Percentiles rank a stretch among this genome's conserved stretches.
These are phyloP conservation scores for Eupleurogrammus muticus DNA, from an alignment of 2,797 vertebrate genomes.

Conservation along the genomic window DNA sequence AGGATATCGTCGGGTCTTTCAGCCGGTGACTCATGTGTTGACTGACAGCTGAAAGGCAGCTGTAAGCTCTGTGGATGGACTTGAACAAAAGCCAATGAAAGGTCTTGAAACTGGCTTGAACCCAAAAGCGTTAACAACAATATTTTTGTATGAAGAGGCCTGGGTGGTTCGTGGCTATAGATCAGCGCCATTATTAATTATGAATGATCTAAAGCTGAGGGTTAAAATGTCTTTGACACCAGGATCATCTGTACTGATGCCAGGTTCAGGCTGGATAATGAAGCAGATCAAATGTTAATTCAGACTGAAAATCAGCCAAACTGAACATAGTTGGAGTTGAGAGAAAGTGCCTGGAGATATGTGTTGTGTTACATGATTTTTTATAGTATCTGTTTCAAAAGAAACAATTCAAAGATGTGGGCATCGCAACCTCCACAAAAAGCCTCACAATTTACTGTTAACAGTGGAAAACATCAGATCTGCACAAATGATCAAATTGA, in stretches of 20 bases:
- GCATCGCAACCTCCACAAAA: conserved; percentile 10
- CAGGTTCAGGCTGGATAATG: conserved; percentile 15
- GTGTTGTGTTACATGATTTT: conserved; percentile 6
- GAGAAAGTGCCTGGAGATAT: conserved; percentile 24
- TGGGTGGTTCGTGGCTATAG: not conserved
- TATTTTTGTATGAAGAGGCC: not conserved
- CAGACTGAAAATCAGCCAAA: conserved; percentile 20
- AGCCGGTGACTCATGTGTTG: conserved; percentile 33
- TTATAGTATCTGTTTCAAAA: conserved; percentile 47
- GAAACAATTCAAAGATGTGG: conserved; percentile 36
- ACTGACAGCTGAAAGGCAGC: conserved; percentile 12
- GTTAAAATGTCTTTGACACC: conserved; percentile 3
- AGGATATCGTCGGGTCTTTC: conserved; percentile 11
- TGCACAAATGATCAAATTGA: conserved; percentile 26
- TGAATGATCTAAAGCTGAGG: not conserved
- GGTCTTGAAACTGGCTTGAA: not conserved
- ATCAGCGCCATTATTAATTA: not conserved
- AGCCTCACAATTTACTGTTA: not conserved
- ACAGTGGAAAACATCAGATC: conserved; percentile 34
- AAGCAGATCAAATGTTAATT: conserved; percentile 15
- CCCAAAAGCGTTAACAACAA: not conserved
- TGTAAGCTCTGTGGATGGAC: not conserved
- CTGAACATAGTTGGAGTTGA: conserved; percentile 6
- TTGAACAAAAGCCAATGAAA: not conserved
- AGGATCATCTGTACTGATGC: not conserved